Percentiles rank a stretch among this genome's conserved stretches.
phyloP scores from a whole-genome alignment of 2,888 invertebrate genomes.

The Lycocerus yunnanus region DNA sequence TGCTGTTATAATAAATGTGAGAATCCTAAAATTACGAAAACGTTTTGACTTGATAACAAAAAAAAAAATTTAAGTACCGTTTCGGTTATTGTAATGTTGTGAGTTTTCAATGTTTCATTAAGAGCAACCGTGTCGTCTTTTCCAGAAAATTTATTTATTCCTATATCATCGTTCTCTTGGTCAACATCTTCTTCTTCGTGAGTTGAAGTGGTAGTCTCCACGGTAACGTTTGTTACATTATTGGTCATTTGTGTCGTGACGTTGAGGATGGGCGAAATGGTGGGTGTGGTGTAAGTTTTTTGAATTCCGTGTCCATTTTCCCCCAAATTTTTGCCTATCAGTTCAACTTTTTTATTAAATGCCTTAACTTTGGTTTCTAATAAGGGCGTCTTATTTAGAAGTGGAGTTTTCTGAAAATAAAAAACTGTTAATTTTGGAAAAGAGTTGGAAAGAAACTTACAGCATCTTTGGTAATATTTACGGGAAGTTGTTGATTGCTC shows the following conservation, averaged over 20 bases:
- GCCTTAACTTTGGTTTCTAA: neutral
- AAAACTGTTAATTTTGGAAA: neutral
- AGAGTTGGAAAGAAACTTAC: neutral
- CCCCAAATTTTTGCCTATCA: slow-evolving; percentile 49
- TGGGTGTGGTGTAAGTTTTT: slow-evolving; percentile 36
- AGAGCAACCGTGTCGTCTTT: slow-evolving; percentile 41
- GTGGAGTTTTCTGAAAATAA: neutral
- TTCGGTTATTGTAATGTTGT: slow-evolving; percentile 56
- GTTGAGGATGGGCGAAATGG: neutral
- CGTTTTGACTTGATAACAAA: neutral
- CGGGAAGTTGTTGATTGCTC: slow-evolving; percentile 5
- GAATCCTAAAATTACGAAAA: slow-evolving; percentile 61
- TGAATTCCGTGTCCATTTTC: slow-evolving; percentile 58
- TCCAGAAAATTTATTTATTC: slow-evolving; percentile 50
- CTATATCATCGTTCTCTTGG: slow-evolving; percentile 46
- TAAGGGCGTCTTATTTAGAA: neutral
- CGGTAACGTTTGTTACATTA: neutral
- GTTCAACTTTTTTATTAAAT: slow-evolving; percentile 18
- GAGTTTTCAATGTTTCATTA: slow-evolving; percentile 52
- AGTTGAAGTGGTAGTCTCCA: neutral
- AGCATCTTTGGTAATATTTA: neutral
- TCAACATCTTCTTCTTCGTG: slow-evolving; percentile 23
- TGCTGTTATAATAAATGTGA: slow-evolving; percentile 81
- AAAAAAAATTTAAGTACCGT: slow-evolving; percentile 39
- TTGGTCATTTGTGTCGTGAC: neutral